Conservation (phyloP, 2,888 invertebrate genomes). For the Caenorhabditis wallacei region DNA sequence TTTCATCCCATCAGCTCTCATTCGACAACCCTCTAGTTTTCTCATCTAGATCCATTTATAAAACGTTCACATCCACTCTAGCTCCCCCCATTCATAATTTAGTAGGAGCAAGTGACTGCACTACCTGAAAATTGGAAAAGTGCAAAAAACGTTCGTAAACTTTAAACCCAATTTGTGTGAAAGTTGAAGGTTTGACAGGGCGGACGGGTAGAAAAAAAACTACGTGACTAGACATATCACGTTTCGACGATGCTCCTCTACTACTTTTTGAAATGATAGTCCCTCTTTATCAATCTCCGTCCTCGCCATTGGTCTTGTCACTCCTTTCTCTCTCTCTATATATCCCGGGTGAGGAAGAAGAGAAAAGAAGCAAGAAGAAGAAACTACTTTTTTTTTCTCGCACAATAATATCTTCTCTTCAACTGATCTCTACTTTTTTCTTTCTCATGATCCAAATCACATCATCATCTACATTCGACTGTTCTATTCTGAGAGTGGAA, state of each 20-base stretch:
- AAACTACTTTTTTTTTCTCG: constrained; percentile 41
- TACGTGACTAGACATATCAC: constrained; percentile 64
- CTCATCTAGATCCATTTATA: background rate
- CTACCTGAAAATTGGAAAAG: constrained; percentile 26
- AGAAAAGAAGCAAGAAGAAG: constrained; percentile 29
- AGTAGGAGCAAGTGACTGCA: background rate
- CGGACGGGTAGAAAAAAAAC: constrained; percentile 34
- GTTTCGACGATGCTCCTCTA: constrained; percentile 35
- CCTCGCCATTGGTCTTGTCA: constrained; percentile 61
- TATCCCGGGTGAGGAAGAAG: constrained; percentile 16
- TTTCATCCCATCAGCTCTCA: constrained; percentile 5
- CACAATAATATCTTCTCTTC: constrained; percentile 54
- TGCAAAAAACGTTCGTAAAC: constrained; percentile 36
- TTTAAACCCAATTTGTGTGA: constrained; percentile 13
- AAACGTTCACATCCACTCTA: background rate
- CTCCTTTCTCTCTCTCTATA: constrained; percentile 34
- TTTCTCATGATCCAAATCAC: constrained; percentile 51
- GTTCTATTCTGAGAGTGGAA: constrained; percentile 19
- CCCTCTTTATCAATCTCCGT: constrained; percentile 62
- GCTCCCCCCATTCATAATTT: constrained; percentile 19
- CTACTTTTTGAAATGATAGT: constrained; percentile 57
- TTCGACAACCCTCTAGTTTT: too few relatives aligned
- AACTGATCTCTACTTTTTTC: constrained; percentile 53
- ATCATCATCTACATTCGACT: constrained; percentile 37
- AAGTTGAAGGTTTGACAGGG: constrained; percentile 26